These are phyloP conservation scores for Oceanites oceanicus DNA, from an alignment of 2,113 vertebrate species.

Conservation along the genomic window DNA sequence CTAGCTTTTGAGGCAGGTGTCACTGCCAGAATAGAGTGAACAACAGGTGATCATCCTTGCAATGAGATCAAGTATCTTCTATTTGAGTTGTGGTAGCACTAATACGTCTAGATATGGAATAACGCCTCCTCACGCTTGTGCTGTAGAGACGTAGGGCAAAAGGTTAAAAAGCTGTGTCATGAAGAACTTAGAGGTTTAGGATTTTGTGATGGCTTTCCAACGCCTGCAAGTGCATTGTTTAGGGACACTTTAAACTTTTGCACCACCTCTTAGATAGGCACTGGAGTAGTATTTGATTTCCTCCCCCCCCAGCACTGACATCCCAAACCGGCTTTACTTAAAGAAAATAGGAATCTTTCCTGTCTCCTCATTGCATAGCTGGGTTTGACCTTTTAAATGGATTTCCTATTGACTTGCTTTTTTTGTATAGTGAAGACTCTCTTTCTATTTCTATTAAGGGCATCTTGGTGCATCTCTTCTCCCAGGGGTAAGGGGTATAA, in stretches of 20 bases:
- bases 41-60: too few species aligned
- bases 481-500: background rate
- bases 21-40: background rate
- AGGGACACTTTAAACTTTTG: background rate
- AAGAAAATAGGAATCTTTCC: background rate
- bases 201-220: background rate
- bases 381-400: background rate
- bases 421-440: background rate
- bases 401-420: background rate
- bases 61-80: background rate
- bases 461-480: background rate
- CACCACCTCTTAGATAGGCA: background rate
- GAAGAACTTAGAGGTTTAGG: background rate
- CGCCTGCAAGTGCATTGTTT: background rate
- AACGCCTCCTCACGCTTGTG: accelerated
- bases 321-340: background rate
- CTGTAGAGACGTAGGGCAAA: background rate
- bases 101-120: accelerated
- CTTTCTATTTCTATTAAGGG: background rate
- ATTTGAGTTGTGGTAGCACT: background rate
- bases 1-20: background rate
- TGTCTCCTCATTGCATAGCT: background rate
- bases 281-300: too few species aligned
- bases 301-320: background rate
- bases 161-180: accelerated